phyloP scores from a whole-genome alignment of 2,888 invertebrate genomes.

The Ichneumon xanthorius region DNA sequence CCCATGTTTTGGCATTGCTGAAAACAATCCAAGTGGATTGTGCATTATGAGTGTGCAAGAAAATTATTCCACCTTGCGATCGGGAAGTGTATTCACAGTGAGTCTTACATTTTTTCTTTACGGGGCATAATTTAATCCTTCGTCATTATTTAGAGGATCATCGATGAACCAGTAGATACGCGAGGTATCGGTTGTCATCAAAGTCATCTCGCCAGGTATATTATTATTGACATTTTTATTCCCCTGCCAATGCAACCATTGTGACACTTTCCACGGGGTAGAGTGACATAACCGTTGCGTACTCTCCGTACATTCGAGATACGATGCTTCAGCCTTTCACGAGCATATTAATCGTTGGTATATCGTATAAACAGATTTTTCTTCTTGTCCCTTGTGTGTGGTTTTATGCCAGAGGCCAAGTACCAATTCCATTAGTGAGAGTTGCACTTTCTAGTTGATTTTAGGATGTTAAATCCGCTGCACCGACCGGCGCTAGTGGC shows the following conservation, averaged over 20 bases:
- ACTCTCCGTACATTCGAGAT: background rate
- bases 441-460: too few relatives aligned
- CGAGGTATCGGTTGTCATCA: conserved; percentile 35
- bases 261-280: conserved; percentile 43
- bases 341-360: background rate
- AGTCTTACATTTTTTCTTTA: conserved; percentile 83
- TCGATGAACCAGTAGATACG: conserved; percentile 45
- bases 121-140: conserved; percentile 83
- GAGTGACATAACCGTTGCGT: conserved; percentile 16
- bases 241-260: conserved; percentile 29
- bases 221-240: conserved; percentile 55
- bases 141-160: conserved; percentile 74
- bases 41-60: too few relatives aligned
- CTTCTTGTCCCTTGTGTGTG: too few relatives aligned
- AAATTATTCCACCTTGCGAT: too few relatives aligned
- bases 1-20: conserved; percentile 90
- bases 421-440: too few relatives aligned
- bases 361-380: background rate
- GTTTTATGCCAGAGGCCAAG: too few relatives aligned
- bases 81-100: conserved; percentile 16
- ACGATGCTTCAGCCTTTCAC: conserved; percentile 2
- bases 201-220: conserved; percentile 55
- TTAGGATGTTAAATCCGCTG: too few relatives aligned
- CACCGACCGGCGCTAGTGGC: too few relatives aligned
- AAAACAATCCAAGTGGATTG: conserved; percentile 69